phyloP scores from a whole-genome alignment of 1,140 invertebrate genomes.

The Delia radicum region DNA sequence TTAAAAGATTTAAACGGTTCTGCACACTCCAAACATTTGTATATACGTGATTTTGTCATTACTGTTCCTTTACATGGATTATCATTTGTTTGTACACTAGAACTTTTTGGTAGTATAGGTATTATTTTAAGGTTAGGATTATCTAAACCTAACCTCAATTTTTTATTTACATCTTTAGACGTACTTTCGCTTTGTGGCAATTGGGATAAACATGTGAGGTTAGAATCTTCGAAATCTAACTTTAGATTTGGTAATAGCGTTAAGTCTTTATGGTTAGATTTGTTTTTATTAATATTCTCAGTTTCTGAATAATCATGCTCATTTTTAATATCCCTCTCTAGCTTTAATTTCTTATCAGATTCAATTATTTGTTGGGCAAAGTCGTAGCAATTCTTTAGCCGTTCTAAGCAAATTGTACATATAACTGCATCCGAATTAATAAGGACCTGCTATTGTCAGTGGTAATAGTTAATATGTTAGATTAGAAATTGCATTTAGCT shows the following conservation, averaged over 20 bases:
- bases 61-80: not conserved
- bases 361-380: conserved; percentile 3
- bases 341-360: not conserved
- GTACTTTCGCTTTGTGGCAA: not conserved
- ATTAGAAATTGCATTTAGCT: not conserved
- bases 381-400: conserved; percentile 3
- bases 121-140: not conserved
- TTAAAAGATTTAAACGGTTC: conserved; percentile 23
- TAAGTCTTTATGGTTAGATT: not conserved
- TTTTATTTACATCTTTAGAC: not conserved
- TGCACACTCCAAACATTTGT: conserved; percentile 20
- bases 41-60: not conserved
- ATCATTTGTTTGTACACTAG: not conserved
- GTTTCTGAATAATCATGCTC: not conserved
- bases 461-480: not conserved
- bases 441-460: not conserved
- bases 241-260: no score
- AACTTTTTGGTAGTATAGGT: conserved; percentile 5
- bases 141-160: no score
- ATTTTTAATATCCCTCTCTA: not conserved
- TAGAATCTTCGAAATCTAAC: no score
- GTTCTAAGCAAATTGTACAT: not conserved
- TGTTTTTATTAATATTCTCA: not conserved
- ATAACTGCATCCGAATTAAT: not conserved
- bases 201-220: not conserved